Evolutionary conservation across 2,113 vertebrate genomes (phyloP).

Genomic region (Anolis carolinensis): DNA sequence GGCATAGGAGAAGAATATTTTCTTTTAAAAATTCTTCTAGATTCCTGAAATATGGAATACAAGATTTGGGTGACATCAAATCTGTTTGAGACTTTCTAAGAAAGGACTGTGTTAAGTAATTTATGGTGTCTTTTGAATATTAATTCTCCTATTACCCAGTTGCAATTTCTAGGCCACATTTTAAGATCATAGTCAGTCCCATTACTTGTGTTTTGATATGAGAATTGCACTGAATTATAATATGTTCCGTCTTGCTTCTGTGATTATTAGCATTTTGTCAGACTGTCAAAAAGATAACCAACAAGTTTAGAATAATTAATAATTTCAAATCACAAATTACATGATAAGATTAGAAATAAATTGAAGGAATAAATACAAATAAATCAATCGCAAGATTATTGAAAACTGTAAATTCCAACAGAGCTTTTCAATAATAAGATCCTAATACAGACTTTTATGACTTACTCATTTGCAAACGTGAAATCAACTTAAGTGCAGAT

Average conservation of each 20-base stretch:
- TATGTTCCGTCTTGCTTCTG: neutral
- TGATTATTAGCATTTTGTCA: neutral
- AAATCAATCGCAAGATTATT: neutral
- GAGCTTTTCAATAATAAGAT: neutral
- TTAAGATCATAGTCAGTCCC: neutral
- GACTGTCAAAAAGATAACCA: neutral
- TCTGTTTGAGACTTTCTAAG: neutral
- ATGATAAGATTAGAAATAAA: neutral
- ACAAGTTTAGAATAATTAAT: neutral
- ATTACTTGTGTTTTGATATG: neutral
- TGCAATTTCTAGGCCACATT: neutral
- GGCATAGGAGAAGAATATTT: neutral
- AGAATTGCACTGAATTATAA: neutral
- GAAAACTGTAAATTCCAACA: neutral
- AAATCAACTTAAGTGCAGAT: no score
- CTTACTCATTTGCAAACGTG: no score
- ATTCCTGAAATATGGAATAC: neutral
- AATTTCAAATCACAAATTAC: neutral
- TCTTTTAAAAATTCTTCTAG: neutral
- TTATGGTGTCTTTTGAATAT: neutral
- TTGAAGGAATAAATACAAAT: neutral
- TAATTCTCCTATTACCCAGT: neutral
- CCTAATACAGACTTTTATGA: no score
- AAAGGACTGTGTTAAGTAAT: neutral
- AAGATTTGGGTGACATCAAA: neutral